Conservation (phyloP, 92 coral and sea anemone species). For the Anthopleura xanthogrammica region DNA sequence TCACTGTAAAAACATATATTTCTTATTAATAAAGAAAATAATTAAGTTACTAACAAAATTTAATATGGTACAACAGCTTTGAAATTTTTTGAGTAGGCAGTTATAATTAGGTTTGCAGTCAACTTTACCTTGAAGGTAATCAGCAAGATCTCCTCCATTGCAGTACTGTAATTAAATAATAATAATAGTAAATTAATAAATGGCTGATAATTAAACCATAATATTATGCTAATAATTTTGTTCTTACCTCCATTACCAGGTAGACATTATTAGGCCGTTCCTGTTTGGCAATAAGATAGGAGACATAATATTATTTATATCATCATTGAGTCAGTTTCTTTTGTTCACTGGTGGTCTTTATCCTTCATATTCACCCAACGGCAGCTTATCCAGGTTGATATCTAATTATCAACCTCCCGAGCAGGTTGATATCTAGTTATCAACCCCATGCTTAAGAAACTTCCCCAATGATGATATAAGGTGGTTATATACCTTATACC, state of each 20-base stretch:
- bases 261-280: slow-evolving; percentile 79
- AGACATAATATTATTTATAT: background rate
- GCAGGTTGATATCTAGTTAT: no score
- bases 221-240: background rate
- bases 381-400: no score
- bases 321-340: no score
- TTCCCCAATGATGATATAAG: no score
- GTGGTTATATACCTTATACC: no score
- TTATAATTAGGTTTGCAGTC: background rate
- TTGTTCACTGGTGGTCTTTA: no score
- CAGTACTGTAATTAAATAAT: slow-evolving; percentile 61
- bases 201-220: background rate
- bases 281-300: slow-evolving; percentile 29
- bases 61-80: no score
- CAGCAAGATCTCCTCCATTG: slow-evolving; percentile 99
- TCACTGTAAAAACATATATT: slow-evolving; percentile 48
- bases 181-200: background rate
- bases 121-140: slow-evolving; percentile 84
- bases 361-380: no score
- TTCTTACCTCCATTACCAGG: slow-evolving; percentile 96
- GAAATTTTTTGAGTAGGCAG: no score
- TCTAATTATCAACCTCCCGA: no score
- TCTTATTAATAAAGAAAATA: background rate
- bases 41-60: background rate
- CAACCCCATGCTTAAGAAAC: no score